These are phyloP conservation scores for Penaeus indicus DNA, from an alignment of 1,140 invertebrate species.

Conservation along the genomic window DNA sequence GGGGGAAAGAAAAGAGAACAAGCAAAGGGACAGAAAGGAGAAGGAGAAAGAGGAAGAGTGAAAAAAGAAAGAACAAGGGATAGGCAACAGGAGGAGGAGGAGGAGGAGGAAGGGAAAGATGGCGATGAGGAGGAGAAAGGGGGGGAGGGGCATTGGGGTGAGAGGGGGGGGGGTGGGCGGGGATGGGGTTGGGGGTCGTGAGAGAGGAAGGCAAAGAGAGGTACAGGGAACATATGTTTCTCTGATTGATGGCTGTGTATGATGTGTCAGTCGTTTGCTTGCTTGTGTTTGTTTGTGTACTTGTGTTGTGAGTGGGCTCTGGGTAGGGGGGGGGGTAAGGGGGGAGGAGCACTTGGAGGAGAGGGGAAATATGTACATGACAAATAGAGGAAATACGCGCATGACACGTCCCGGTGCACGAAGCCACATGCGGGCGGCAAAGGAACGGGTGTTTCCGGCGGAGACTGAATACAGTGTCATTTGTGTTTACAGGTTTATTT, in stretches of 20 bases:
- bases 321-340: not conserved
- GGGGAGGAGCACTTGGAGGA: not conserved
- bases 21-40: too few relatives aligned
- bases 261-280: too few relatives aligned
- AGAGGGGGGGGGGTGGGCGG: not conserved
- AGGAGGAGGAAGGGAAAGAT: not conserved
- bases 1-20: not conserved
- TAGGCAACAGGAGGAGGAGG: not conserved
- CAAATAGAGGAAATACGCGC: not conserved
- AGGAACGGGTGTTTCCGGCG: not conserved
- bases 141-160: not conserved
- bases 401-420: not conserved
- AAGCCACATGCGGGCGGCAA: not conserved
- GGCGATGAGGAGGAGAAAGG: not conserved
- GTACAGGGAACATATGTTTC: not conserved
- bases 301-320: not conserved
- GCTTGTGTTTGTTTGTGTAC: too few relatives aligned
- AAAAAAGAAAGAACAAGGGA: not conserved
- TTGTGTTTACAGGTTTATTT: too few relatives aligned
- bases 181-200: not conserved
- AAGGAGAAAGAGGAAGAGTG: not conserved
- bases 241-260: too few relatives aligned
- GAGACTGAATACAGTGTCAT: not conserved
- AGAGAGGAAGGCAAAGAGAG: not conserved
- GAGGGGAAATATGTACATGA: not conserved